phyloP scores from a whole-genome alignment of 2,797 vertebrate species.

The Melanotaenia maccullochi region DNA sequence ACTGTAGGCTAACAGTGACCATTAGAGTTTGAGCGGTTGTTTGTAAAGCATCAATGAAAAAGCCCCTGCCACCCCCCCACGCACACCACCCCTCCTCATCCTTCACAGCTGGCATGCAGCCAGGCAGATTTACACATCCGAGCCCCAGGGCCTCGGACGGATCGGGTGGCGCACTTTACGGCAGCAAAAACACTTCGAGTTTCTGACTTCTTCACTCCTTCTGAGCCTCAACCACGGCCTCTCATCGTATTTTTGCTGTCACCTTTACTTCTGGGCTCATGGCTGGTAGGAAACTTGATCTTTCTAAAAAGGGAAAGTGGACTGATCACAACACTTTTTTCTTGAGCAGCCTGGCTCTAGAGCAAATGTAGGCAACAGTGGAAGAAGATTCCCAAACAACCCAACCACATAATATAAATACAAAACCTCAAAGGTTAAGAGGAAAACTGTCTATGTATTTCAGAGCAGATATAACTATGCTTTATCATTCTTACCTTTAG shows the following conservation, averaged over 20 bases:
- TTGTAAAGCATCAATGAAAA: constrained; percentile 57
- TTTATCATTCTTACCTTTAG: constrained; percentile 68
- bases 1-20: constrained; percentile 12
- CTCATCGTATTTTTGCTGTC: constrained; percentile 55
- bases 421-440: background rate
- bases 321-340: background rate
- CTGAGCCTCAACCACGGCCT: constrained; percentile 50
- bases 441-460: background rate
- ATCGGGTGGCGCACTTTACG: constrained; percentile 78
- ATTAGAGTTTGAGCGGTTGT: constrained; percentile 36
- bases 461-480: background rate
- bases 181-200: constrained; percentile 70
- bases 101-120: constrained; percentile 42
- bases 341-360: too few relatives aligned
- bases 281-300: constrained; percentile 30
- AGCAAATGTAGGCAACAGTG: background rate
- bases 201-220: constrained; percentile 10
- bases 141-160: constrained; percentile 75
- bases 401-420: background rate
- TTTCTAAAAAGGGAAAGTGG: constrained; percentile 24
- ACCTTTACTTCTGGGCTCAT: constrained; percentile 40
- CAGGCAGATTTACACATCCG: constrained; percentile 83
- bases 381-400: background rate
- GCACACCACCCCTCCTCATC: constrained; percentile 11
- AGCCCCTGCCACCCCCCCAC: constrained; percentile 16